These are phyloP conservation scores for Darwinula stevensoni DNA, from an alignment of 2,888 invertebrate genomes.

Conservation along the genomic window DNA sequence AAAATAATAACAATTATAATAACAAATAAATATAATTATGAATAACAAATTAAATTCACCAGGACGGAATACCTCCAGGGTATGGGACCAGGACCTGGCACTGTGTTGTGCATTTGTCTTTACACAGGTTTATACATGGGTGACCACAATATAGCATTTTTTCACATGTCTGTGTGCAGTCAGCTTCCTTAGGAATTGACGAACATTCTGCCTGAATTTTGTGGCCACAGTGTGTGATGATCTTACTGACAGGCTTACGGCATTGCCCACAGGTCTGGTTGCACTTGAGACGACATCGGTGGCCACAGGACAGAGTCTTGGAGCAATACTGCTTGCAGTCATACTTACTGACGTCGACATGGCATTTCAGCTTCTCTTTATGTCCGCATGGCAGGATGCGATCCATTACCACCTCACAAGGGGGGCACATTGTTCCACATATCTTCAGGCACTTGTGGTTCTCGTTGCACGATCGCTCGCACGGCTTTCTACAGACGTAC, in stretches of 20 bases:
- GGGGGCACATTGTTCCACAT: constrained; percentile 3
- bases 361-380: constrained; percentile 8
- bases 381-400: constrained; percentile 11
- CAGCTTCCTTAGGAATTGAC: constrained; percentile 7
- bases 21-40: too few relatives aligned
- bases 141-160: constrained; percentile 11
- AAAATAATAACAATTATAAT: too few relatives aligned
- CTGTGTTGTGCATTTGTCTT: constrained; percentile 4
- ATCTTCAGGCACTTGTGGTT: constrained; percentile 7
- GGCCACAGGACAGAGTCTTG: constrained; percentile 19
- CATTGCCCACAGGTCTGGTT: constrained; percentile 20
- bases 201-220: constrained; percentile 18
- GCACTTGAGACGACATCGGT: constrained; percentile 24
- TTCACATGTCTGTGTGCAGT: constrained; percentile 13
- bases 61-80: too few relatives aligned
- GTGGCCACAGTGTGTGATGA: constrained; percentile 22
- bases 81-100: constrained; percentile 5
- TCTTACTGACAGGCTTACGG: constrained; percentile 16
- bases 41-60: too few relatives aligned
- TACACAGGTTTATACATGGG: constrained; percentile 8
- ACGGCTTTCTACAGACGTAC: constrained; percentile 21
- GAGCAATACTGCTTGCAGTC: constrained; percentile 12
- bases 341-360: constrained; percentile 9
- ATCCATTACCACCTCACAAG: too few relatives aligned
- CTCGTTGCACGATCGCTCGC: constrained; percentile 12